Evolutionary conservation across 2,888 invertebrate genomes (phyloP).

Genomic region (Thymelicus lineola): DNA sequence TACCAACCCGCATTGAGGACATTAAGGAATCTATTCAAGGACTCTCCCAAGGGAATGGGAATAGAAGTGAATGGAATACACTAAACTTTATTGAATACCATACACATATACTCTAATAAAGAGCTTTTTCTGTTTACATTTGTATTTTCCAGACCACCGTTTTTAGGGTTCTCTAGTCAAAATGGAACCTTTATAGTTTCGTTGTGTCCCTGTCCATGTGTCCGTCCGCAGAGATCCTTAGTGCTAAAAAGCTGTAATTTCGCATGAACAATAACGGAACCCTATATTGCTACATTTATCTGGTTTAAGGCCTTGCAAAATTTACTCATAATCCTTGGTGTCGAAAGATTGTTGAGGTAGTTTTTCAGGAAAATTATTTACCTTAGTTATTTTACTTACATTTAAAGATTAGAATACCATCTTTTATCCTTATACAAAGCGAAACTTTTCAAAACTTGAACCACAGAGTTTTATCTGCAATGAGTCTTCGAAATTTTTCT

Average conservation of each 20-base stretch:
- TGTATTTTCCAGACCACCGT: too few relatives aligned
- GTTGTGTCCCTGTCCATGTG: too few relatives aligned
- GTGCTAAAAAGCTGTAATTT: too few relatives aligned
- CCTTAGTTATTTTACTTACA: neutral
- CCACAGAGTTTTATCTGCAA: slow-evolving; percentile 31
- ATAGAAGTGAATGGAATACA: neutral
- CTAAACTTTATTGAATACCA: neutral
- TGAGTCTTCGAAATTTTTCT: slow-evolving; percentile 23
- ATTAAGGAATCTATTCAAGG: slow-evolving; percentile 4
- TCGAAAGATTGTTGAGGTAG: neutral
- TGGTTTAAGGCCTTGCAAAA: too few relatives aligned
- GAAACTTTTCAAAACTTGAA: slow-evolving; percentile 27
- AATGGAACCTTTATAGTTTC: too few relatives aligned
- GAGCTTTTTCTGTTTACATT: too few relatives aligned
- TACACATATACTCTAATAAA: neutral
- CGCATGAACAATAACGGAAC: too few relatives aligned
- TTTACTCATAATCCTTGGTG: too few relatives aligned
- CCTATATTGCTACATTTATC: too few relatives aligned
- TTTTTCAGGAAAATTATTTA: neutral
- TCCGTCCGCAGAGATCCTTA: too few relatives aligned
- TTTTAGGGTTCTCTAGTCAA: too few relatives aligned
- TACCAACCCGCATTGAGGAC: neutral
- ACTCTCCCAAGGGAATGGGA: neutral
- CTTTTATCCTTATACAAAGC: slow-evolving; percentile 32
- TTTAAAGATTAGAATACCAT: slow-evolving; percentile 20